Percentiles rank a stretch among this genome's conserved stretches.
These are phyloP conservation scores for Sebastes nivosus DNA, from an alignment of 2,797 vertebrate genomes.

Conservation along the genomic window DNA sequence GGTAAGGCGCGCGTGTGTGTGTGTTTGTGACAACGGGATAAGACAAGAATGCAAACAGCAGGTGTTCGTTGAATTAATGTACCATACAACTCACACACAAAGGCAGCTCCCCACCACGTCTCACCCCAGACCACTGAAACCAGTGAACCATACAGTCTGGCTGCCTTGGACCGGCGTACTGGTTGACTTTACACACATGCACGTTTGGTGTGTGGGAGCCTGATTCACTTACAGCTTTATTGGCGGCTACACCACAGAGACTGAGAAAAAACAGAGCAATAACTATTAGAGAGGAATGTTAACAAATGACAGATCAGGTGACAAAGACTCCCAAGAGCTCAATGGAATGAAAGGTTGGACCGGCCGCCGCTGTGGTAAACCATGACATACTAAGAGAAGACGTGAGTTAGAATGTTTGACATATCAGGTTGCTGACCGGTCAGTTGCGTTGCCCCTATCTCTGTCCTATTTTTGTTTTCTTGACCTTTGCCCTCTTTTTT, in stretches of 20 bases:
- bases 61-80: slow-evolving; percentile 73
- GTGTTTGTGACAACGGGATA: slow-evolving; percentile 54
- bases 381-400: slow-evolving; percentile 33
- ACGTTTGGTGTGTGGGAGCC: not conserved
- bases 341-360: not conserved
- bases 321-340: slow-evolving; percentile 25
- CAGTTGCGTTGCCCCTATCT: not conserved
- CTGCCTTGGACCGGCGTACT: slow-evolving; percentile 26
- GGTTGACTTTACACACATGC: slow-evolving; percentile 19
- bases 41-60: slow-evolving; percentile 78
- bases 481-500: slow-evolving; percentile 32
- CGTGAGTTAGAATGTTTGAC: not conserved
- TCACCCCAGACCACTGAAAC: slow-evolving; percentile 52
- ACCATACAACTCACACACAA: slow-evolving; percentile 16
- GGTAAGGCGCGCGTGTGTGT: slow-evolving; percentile 7
- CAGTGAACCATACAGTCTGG: slow-evolving; percentile 64
- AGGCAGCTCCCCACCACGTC: slow-evolving; percentile 14
- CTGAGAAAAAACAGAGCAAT: slow-evolving; percentile 15
- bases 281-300: slow-evolving; percentile 31
- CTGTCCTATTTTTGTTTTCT: slow-evolving; percentile 39
- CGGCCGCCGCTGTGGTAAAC: slow-evolving; percentile 2
- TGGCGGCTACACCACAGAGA: slow-evolving; percentile 12
- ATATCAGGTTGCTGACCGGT: not conserved
- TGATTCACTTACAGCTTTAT: slow-evolving; percentile 46
- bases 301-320: slow-evolving; percentile 53